Base-by-base conservation (phyloP, 2,113 vertebrate species). In the Alouatta palliata region DNA sequence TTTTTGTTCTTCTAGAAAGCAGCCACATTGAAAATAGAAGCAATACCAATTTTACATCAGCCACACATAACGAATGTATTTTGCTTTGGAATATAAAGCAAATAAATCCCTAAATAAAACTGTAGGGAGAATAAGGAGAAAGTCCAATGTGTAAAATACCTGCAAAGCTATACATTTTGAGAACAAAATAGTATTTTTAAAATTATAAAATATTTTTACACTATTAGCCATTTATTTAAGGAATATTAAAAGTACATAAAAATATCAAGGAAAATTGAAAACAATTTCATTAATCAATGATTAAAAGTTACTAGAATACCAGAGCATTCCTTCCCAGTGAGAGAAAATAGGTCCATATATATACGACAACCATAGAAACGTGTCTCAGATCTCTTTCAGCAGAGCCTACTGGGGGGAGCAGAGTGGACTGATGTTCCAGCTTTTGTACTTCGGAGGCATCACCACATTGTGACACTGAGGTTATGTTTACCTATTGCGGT, bases 291-390 rank as follows among this genome's bases (percentile, higher is more conserved):
- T 66, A 52, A 25, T 81, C 45, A 47, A 9, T 14, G 7, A 47
- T 45, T n/a, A 32, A 56, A 96, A 47, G 30, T 87, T 61, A 75
- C 13, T 40, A 45, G 81, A 87, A 81, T 76, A 13, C 0, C 13
- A 66, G 2, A 73, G 10, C 40, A 10, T 35, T 6, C 58, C 16
- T 40, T 90, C 2, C 1, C 6, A 23, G 4, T 43, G 76, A n/a
- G 43, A 86, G 35, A 64, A 73, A 70, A 8, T 35, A 17, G 58
- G n/a, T 19, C 30, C 16, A 16, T 7, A 56, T 6, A n/a, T 40
- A 8, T 68, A 20, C 56, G 7, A 0, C 10, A 25, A n/a, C 32
- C n/a, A 12, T 0, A 58, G 25, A 30, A 37, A 35, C 2, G 5
- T 6, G 35, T 49, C 25, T 80, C 8, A 7, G 12, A 1, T 30